Conservation (phyloP, 2,888 invertebrate species). For the Drosophila rellima region DNA sequence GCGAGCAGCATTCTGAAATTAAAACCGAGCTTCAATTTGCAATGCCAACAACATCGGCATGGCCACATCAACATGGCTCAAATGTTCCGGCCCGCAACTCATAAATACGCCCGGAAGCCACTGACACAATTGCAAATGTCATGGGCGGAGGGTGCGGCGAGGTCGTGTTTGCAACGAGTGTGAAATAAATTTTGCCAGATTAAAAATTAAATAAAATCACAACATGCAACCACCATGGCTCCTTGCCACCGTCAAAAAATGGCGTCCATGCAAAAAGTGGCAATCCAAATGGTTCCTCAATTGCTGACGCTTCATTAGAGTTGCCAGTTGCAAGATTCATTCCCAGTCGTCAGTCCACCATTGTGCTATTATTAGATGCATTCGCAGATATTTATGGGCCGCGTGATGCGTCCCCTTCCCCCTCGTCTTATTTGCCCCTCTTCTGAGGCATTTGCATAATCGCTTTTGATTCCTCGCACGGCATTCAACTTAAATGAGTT, state of each 20-base stretch:
- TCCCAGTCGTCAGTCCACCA: constrained; percentile 20
- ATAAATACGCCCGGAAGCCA: constrained; percentile 70
- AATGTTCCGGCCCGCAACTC: constrained; percentile 46
- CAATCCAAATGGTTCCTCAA: constrained; percentile 45
- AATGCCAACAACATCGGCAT: constrained; percentile 34
- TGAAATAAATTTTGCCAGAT: constrained; percentile 75
- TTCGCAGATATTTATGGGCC: constrained; percentile 78
- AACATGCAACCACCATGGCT: constrained; percentile 5
- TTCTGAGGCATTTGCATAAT: constrained; percentile 79
- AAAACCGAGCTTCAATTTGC: constrained; percentile 71
- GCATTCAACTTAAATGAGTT: constrained; percentile 82
- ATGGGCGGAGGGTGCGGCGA: background rate
- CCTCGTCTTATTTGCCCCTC: constrained; percentile 3
- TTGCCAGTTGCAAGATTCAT: constrained; percentile 14
- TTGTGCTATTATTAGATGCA: constrained; percentile 75
- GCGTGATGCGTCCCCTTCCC: constrained; percentile 65
- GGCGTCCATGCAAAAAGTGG: constrained; percentile 52
- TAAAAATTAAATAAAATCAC: constrained; percentile 63
- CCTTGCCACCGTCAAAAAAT: constrained; percentile 35
- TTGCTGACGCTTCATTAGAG: constrained; percentile 49
- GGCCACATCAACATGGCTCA: constrained; percentile 49
- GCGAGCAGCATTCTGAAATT: constrained; percentile 48
- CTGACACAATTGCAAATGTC: constrained; percentile 53
- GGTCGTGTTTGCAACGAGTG: constrained; percentile 64
- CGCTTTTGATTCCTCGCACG: constrained; percentile 82